Conservation (phyloP, 2,888 invertebrate genomes). For the Eupeodes latifasciatus region DNA sequence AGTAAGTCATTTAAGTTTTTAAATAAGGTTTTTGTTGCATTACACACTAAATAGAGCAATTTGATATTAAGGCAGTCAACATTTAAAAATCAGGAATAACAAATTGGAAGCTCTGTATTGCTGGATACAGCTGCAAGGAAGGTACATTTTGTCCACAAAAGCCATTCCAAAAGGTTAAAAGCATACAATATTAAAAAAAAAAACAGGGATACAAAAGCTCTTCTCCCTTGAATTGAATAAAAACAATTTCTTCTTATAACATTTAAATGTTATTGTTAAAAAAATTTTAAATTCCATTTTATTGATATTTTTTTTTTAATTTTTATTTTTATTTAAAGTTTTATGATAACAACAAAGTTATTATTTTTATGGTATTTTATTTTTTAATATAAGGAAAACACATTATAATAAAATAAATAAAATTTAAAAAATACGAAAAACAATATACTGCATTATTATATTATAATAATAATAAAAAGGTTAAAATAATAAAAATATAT, state of each 20-base stretch:
- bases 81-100: too few species aligned
- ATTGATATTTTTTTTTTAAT: conserved; percentile 48
- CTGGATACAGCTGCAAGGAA: too few species aligned
- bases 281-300: conserved; percentile 57
- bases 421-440: conserved; percentile 23
- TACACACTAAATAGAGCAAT: too few species aligned
- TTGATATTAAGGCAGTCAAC: too few species aligned
- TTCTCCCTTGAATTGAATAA: background rate
- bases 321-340: conserved; percentile 36
- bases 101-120: too few species aligned
- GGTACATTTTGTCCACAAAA: conserved; percentile 14
- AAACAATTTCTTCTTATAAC: conserved; percentile 48
- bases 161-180: conserved; percentile 49
- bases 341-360: conserved; percentile 61
- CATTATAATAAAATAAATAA: conserved; percentile 45
- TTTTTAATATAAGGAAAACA: conserved; percentile 46
- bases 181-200: background rate
- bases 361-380: conserved; percentile 32
- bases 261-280: conserved; percentile 40
- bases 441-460: background rate
- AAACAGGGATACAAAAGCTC: background rate
- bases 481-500: conserved; percentile 34
- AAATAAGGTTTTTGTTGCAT: too few species aligned
- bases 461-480: conserved; percentile 2
- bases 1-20: too few species aligned